Conservation (phyloP, 2,888 invertebrate genomes). For the Willowsia nigromaculata region DNA sequence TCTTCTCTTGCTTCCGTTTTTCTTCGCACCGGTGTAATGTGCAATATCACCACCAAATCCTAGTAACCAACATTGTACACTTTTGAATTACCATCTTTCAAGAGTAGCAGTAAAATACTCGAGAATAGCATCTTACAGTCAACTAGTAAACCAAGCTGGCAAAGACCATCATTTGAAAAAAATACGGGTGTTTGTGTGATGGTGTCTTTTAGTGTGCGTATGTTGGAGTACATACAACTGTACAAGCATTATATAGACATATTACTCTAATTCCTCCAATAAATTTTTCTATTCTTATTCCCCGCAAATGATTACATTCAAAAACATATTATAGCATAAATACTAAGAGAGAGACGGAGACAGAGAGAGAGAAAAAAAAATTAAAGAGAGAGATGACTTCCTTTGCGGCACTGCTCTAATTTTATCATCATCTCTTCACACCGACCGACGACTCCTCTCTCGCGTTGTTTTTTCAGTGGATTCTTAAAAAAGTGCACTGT, state of each 20-base stretch:
- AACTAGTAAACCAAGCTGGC: constrained; percentile 13
- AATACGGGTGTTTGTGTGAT: constrained; percentile 9
- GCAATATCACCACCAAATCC: neutral
- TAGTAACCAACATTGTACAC: neutral
- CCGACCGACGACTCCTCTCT: constrained; percentile 52
- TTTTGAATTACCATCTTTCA: constrained; percentile 1
- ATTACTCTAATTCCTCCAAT: neutral
- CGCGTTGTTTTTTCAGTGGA: neutral
- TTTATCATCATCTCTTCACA: constrained; percentile 64
- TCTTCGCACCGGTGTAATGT: constrained; percentile 16
- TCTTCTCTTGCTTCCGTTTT: constrained; percentile 1
- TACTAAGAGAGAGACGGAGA: too few relatives aligned
- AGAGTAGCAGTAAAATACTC: neutral
- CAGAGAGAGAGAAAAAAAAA: constrained; percentile 1
- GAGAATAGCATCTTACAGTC: neutral
- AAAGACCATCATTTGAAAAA: constrained; percentile 11
- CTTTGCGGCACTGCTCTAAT: constrained; percentile 69
- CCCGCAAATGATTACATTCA: neutral
- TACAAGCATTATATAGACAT: neutral
- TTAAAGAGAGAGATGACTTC: neutral
- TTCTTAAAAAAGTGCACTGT: constrained; percentile 51
- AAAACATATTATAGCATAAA: constrained; percentile 12
- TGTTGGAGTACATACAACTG: neutral
- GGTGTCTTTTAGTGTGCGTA: neutral
- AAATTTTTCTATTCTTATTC: constrained; percentile 44